A percentile compares a stretch with the other conserved stretches of the same genome.
Conservation (phyloP, 2,888 invertebrate species). For the Microchrysa polita region DNA sequence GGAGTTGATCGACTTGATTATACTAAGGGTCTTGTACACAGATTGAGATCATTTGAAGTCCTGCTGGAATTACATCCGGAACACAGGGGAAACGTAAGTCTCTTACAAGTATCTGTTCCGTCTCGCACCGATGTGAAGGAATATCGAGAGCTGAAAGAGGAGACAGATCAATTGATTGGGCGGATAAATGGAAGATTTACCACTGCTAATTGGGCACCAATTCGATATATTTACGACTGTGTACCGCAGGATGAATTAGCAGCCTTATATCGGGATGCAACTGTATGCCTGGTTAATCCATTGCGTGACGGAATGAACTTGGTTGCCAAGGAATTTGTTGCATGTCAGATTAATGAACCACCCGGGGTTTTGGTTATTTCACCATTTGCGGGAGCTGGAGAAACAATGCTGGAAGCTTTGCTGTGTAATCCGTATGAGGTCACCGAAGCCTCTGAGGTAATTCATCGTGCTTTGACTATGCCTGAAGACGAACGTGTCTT, state of each 20-base stretch:
- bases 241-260: slow-evolving; percentile 87
- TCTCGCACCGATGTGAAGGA: slow-evolving; percentile 90
- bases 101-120: slow-evolving; percentile 88
- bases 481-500: slow-evolving; percentile 87
- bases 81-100: slow-evolving; percentile 81
- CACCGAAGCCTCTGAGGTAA: slow-evolving; percentile 86
- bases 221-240: slow-evolving; percentile 86
- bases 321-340: slow-evolving; percentile 92
- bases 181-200: slow-evolving; percentile 89
- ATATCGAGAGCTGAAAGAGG: slow-evolving; percentile 88
- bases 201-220: slow-evolving; percentile 92
- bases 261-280: slow-evolving; percentile 85
- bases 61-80: slow-evolving; percentile 85
- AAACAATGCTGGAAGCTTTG: slow-evolving; percentile 93
- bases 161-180: slow-evolving; percentile 88
- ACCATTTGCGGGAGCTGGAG: slow-evolving; percentile 91
- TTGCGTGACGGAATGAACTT: slow-evolving; percentile 91
- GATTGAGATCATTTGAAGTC: slow-evolving; percentile 83
- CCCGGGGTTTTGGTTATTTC: slow-evolving; percentile 89
- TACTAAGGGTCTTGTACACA: slow-evolving; percentile 88
- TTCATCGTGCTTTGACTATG: slow-evolving; percentile 88
- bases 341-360: slow-evolving; percentile 86
- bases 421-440: slow-evolving; percentile 91
- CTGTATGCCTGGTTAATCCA: slow-evolving; percentile 88
- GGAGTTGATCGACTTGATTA: slow-evolving; percentile 92